Evolutionary conservation across 2,797 vertebrate genomes (phyloP).

Genomic region (Podargus strigoides): DNA sequence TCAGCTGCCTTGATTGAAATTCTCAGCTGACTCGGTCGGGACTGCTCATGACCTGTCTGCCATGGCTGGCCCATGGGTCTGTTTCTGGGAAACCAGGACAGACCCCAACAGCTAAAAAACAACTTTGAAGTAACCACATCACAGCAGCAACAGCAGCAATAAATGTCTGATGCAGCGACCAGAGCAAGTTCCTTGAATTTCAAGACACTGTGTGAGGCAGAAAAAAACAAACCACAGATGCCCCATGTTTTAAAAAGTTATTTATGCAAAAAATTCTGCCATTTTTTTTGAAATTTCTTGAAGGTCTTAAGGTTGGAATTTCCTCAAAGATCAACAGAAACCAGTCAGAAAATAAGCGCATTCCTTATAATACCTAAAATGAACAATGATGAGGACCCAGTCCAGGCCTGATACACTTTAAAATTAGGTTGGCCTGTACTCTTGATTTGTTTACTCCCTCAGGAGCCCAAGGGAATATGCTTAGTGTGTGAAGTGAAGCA

Average conservation of each 20-base stretch:
- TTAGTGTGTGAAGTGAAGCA: slow-evolving; percentile 12
- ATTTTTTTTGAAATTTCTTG: background rate
- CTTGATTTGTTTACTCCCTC: slow-evolving; percentile 33
- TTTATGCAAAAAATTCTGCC: background rate
- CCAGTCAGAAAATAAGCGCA: background rate
- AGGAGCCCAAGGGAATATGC: slow-evolving; percentile 18
- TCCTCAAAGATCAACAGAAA: slow-evolving; percentile 27
- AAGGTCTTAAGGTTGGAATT: background rate
- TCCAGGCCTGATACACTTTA: background rate
- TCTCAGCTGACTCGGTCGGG: too few species aligned
- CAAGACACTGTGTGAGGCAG: background rate
- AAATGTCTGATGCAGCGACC: background rate
- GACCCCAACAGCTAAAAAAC: background rate
- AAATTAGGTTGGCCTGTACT: slow-evolving; percentile 31
- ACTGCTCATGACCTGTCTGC: too few species aligned
- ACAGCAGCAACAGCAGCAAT: background rate
- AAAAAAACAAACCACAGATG: background rate
- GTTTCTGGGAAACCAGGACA: too few species aligned
- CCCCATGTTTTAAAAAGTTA: background rate
- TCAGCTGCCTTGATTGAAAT: too few species aligned
- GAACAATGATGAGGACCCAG: background rate
- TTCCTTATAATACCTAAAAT: background rate
- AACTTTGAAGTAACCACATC: background rate
- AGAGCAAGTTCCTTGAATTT: background rate
- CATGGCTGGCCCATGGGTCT: too few species aligned